Base-by-base conservation (phyloP, 2,113 vertebrate species). In the Rhea americana region DNA sequence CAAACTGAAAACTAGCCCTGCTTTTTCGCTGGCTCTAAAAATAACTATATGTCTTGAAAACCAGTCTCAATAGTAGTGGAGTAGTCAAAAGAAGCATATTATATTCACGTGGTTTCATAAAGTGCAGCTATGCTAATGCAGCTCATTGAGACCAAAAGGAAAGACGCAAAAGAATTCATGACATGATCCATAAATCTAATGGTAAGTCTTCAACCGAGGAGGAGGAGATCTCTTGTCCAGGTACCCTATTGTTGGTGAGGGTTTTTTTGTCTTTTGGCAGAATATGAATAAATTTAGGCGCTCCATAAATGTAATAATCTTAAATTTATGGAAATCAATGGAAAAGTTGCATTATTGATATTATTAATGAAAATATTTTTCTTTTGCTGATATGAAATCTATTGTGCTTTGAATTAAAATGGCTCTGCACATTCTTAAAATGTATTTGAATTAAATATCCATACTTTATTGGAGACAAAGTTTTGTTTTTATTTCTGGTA, bases 91-190 rank as follows among this genome's bases (percentile, higher is more conserved):
- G 78, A 87, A 62, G 3, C 67, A 66, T 74, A 56, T 56, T 83
- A 47, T 81, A 74, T 91, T 70, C 65, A 79, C 25, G 59, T 48
- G 85, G 94, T 93, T 96, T 89, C 75, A 30, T 83, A 71, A 35
- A 43, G 48, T 59, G 79, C 89, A 93, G 93, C 91, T 92, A 82
- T 92, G 82, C 87, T 93, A 88, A 90, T 87, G 92, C 55, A 81
- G 58, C 70, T 55, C 37, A 35, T 28, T 70, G 74, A 91, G 79
- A 16, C 51, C 59, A 11, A 37, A 47, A 73, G 77, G 56, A 82
- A 89, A 89, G 39, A 39, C 79, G 72, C 0, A 1, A 91, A 95
- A 88, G 59, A 76, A 45, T 51, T 82, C 53, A 47, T 94, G 25
- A 74, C 93, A 79, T 22, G 13, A 68, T 79, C 35, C 30, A 45